Percentiles rank a stretch among this genome's conserved stretches.
Conservation (phyloP, 2,797 vertebrate genomes). For the Limosa lapponica region DNA sequence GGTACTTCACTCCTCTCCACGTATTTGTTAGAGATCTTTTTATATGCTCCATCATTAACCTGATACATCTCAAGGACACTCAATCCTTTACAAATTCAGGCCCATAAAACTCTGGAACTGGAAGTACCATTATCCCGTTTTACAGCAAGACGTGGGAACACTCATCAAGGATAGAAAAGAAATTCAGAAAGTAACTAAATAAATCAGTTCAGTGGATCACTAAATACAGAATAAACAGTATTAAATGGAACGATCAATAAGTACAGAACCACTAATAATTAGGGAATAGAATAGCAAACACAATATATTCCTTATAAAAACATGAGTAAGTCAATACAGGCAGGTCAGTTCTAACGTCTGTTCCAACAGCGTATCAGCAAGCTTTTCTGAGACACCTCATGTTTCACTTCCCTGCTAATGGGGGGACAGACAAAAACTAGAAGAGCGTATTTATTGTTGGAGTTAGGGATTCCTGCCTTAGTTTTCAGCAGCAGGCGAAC, state of each 20-base stretch:
- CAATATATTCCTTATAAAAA: neutral
- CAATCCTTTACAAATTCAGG: neutral
- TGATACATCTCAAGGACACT: neutral
- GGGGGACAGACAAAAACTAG: neutral
- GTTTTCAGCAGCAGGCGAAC: neutral
- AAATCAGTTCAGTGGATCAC: neutral
- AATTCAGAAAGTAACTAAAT: neutral
- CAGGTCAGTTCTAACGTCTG: neutral
- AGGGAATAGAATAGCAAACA: neutral
- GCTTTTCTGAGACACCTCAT: neutral
- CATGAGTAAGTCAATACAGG: neutral
- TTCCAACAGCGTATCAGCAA: neutral
- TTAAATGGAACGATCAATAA: neutral
- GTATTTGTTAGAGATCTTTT: neutral
- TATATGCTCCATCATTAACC: neutral
- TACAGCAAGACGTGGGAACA: neutral
- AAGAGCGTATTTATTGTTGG: neutral
- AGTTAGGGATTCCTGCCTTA: neutral
- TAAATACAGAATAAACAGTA: neutral
- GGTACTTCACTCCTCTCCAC: neutral
- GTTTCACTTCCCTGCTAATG: no score
- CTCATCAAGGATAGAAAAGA: neutral
- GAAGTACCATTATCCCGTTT: neutral
- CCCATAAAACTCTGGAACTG: neutral
- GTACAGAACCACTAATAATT: neutral